Evolutionary conservation across 2,888 invertebrate species (phyloP).

Genomic region (Drosophila birchii): DNA sequence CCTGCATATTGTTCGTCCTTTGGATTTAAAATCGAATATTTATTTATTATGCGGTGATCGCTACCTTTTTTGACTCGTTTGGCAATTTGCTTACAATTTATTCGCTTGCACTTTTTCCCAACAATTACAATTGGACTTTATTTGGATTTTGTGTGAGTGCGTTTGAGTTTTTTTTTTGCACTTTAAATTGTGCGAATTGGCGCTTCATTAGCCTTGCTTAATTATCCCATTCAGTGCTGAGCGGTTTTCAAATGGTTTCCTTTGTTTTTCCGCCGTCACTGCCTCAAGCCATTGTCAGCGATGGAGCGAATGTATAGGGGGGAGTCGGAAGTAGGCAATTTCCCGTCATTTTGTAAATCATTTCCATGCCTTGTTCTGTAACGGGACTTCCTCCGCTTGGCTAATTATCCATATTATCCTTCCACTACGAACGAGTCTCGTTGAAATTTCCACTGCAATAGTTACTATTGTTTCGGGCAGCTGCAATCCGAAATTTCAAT

Average conservation of each 20-base stretch:
- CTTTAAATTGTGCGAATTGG: constrained; percentile 17
- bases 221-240: constrained; percentile 40
- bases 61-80: constrained; percentile 25
- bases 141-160: constrained; percentile 13
- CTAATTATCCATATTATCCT: constrained; percentile 69
- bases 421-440: constrained; percentile 46
- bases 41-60: constrained; percentile 37
- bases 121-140: constrained; percentile 16
- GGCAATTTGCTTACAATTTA: constrained; percentile 54
- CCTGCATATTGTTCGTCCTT: constrained; percentile 15
- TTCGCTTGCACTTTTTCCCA: constrained; percentile 3
- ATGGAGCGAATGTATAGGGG: background rate
- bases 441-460: constrained; percentile 56
- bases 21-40: constrained; percentile 43
- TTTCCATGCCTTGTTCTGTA: constrained; percentile 40
- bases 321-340: constrained; percentile 41
- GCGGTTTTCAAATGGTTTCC: constrained; percentile 35
- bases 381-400: constrained; percentile 1
- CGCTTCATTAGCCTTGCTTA: constrained; percentile 41
- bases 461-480: constrained; percentile 55
- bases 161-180: constrained; percentile 23
- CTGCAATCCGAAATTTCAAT: constrained; percentile 33
- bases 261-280: constrained; percentile 27
- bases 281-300: constrained; percentile 36
- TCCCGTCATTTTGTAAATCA: constrained; percentile 51